Conservation (phyloP, 2,797 vertebrate genomes). For the Lemur catta region DNA sequence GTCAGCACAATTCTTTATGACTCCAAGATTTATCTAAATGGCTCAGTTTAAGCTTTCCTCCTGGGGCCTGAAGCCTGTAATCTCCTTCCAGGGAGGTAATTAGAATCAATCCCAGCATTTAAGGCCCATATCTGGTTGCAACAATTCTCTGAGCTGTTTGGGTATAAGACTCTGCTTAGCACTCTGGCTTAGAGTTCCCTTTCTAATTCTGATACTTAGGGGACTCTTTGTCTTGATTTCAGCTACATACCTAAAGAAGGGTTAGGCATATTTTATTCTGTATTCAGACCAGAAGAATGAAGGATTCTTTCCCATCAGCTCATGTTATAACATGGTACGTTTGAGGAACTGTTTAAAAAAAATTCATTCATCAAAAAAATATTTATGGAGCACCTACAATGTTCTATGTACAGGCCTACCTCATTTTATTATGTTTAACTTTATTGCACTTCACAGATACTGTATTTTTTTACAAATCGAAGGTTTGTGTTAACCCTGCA, state of each 20-base stretch:
- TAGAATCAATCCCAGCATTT: not conserved
- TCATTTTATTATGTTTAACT: not conserved
- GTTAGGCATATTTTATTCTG: not conserved
- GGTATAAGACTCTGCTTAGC: not conserved
- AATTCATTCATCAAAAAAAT: not conserved
- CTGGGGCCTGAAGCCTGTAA: not conserved
- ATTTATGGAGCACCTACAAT: not conserved
- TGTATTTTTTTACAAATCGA: not conserved
- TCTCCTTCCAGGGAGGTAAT: not conserved
- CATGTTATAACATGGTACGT: not conserved
- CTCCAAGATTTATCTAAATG: not conserved
- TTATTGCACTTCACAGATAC: not conserved
- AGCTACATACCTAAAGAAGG: not conserved
- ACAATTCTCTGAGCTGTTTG: not conserved
- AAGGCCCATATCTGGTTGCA: not conserved
- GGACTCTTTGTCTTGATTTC: not conserved
- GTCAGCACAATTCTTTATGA: not conserved
- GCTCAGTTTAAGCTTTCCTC: not conserved
- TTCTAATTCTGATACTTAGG: not conserved
- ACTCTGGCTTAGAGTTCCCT: not conserved
- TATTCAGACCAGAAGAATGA: not conserved
- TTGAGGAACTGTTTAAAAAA: not conserved
- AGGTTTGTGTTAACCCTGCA: not conserved
- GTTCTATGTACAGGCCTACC: not conserved
- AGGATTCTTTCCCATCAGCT: slow-evolving; percentile 6